These are phyloP conservation scores for Eupithecia inturbata DNA, from an alignment of 2,888 invertebrate species.

Conservation along the genomic window DNA sequence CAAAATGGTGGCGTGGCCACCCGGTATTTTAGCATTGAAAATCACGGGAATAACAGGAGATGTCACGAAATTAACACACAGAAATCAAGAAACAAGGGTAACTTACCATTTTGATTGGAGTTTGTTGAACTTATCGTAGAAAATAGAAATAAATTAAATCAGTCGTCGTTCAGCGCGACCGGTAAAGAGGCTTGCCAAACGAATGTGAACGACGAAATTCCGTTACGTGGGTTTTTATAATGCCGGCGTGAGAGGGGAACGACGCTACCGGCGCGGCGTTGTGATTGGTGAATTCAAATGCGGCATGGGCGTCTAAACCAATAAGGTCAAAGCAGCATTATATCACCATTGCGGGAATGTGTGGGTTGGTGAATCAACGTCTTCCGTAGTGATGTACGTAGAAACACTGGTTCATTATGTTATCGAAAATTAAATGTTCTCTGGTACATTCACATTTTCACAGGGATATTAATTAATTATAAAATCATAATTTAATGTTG, in stretches of 20 bases:
- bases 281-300: constrained; percentile 78
- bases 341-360: constrained; percentile 81
- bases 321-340: constrained; percentile 75
- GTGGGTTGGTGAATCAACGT: constrained; percentile 73
- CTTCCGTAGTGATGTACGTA: constrained; percentile 49
- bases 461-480: too few relatives aligned
- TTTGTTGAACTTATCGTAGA: constrained; percentile 77
- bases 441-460: background rate
- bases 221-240: constrained; percentile 84
- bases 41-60: constrained; percentile 33
- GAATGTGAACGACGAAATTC: constrained; percentile 81
- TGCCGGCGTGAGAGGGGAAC: constrained; percentile 71
- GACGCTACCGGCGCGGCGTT: constrained; percentile 72
- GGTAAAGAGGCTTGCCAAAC: constrained; percentile 89
- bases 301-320: constrained; percentile 78
- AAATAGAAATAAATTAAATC: constrained; percentile 78
- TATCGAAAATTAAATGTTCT: background rate
- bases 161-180: constrained; percentile 85
- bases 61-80: constrained; percentile 26
- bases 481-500: too few relatives aligned
- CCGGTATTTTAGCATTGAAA: constrained; percentile 54
- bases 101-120: constrained; percentile 82
- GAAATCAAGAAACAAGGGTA: constrained; percentile 41
- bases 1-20: constrained; percentile 76
- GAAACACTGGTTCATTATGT: background rate